Percentiles rank a stretch among this genome's conserved stretches.
phyloP scores from a whole-genome alignment of 1,140 invertebrate species.

The Euborellia annulipes region DNA sequence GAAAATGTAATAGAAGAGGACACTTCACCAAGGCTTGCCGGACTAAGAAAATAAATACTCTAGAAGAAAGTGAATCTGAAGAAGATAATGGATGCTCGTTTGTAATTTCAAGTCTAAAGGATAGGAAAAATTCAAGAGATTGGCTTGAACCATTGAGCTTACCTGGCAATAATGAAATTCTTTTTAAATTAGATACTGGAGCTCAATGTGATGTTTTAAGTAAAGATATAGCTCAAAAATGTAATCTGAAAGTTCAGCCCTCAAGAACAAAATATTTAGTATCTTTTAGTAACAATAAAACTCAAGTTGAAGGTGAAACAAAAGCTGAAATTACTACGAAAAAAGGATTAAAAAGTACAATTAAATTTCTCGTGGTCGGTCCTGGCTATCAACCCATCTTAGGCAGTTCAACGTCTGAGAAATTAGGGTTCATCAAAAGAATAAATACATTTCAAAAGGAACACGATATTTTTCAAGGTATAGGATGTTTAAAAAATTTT shows the following conservation, averaged over 20 bases:
- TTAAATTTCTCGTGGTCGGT: not conserved
- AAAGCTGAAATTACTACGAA: not conserved
- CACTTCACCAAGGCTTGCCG: too few relatives aligned
- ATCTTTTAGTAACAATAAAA: not conserved
- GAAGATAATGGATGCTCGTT: too few relatives aligned
- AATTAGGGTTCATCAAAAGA: not conserved
- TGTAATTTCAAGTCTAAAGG: too few relatives aligned
- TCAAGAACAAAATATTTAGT: not conserved
- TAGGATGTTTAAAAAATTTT: slow-evolving; percentile 8
- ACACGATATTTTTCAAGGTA: not conserved
- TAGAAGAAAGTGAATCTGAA: too few relatives aligned
- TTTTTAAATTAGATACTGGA: not conserved
- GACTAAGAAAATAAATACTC: too few relatives aligned
- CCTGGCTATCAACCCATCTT: not conserved
- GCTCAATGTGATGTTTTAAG: not conserved
- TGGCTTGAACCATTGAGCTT: not conserved
- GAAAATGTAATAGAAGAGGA: too few relatives aligned
- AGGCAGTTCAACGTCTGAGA: not conserved
- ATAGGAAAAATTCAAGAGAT: too few relatives aligned
- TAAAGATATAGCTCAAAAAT: not conserved
- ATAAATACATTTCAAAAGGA: not conserved
- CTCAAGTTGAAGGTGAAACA: not conserved
- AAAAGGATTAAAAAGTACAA: not conserved
- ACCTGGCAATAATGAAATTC: not conserved
- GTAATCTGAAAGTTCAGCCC: not conserved